Evolutionary conservation across 2,113 vertebrate genomes (phyloP).

Genomic region (Sebastes fasciatus): DNA sequence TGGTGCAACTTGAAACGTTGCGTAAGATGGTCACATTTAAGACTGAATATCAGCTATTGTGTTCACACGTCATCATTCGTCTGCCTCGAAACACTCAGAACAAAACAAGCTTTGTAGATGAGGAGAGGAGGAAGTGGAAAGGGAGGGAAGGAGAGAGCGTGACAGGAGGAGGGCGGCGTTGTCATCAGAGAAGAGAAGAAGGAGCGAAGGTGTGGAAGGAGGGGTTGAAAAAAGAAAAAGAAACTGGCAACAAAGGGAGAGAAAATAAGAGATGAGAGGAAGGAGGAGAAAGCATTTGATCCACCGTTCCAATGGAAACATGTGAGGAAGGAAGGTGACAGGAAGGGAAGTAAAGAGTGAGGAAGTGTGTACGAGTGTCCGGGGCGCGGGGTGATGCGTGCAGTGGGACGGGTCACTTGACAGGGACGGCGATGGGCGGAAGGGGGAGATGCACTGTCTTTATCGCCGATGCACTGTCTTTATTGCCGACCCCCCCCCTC

Average conservation of each 20-base stretch:
- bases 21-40: neutral
- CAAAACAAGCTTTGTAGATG: neutral
- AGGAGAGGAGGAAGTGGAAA: neutral
- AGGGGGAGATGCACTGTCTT: conserved; percentile 15
- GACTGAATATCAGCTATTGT: neutral
- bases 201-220: neutral
- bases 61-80: neutral
- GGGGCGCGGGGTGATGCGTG: neutral
- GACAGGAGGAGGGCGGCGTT: conserved; percentile 6
- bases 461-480: conserved; percentile 29
- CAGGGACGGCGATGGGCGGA: neutral
- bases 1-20: neutral
- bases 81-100: neutral
- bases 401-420: conserved; percentile 20
- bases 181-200: neutral
- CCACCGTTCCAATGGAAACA: conserved; percentile 1
- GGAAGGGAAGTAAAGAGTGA: conserved; percentile 3
- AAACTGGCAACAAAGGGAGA: neutral
- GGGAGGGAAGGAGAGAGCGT: neutral
- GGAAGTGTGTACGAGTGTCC: neutral
- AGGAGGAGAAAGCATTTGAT: neutral
- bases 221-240: neutral
- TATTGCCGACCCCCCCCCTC: conserved; percentile 3
- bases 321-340: conserved; percentile 7
- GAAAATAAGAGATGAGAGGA: neutral